Base-by-base conservation (phyloP, 2,797 vertebrate species). In the Enteromius radiatus region DNA sequence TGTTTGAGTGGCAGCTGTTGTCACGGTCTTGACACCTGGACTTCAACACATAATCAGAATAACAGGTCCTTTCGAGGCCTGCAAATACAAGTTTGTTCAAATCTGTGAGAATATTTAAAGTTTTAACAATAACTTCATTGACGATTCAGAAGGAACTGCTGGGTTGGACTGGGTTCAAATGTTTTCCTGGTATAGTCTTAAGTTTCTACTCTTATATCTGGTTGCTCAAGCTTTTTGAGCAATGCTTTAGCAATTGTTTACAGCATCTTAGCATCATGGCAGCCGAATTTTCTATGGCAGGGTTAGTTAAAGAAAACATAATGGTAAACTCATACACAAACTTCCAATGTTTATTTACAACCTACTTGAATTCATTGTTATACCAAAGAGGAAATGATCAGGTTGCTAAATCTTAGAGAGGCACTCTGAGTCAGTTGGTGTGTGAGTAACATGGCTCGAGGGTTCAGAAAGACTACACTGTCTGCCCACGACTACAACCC, bases 371-470 rank as follows among this genome's bases (percentile, higher is more conserved):
- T 82, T 76, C 14, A 7, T 45, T 1, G 23, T 56, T 45, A 12
- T 26, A 36, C n/a, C 47, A 33, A 67, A 76, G 36, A 67, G 80
- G 73, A 82, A 68, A 82, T 76, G 7, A 76, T 82, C 47, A 67
- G 47, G 76, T 76, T 54, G 65, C 36, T 71, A 63, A 70, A 71
- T 61, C 45, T 65, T 49, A 38, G 43, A 78, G 12, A 79, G 56
- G 43, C n/a, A 17, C 14, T 49, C 38, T 47, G 68, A 47, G 52
- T 71, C 52, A 21, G 49, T 47, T 33, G 38, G 47, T 82, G 80
- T 76, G 61, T 67, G 36, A 76, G 49, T 65, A 59, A 73, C 41
- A 38, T 49, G 43, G 41, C 76, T 67, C 7, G n/a, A 38, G 63
- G 28, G 31, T 38, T 78, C 4, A 67, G 26, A 77, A 77, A 77